Base-by-base conservation (phyloP, 2,888 invertebrate genomes). In the Torymus texanus region DNA sequence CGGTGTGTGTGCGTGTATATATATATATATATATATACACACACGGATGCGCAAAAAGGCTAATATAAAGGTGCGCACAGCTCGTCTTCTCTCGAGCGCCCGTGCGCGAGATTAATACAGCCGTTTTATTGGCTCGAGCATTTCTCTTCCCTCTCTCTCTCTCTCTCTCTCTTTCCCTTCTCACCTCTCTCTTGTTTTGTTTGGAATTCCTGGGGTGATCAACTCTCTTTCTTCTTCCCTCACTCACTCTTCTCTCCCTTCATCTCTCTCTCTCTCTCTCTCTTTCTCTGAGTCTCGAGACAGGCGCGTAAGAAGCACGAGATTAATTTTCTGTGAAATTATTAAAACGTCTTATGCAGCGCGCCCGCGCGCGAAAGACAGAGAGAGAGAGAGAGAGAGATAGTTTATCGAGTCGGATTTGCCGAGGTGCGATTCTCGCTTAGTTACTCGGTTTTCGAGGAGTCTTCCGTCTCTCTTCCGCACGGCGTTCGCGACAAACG, bases 261-360 rank as follows among this genome's bases (percentile, higher is more conserved):
- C 3, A 0, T 29, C 29, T 29, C 4, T 5, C 41, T 41, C 41
- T 41, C 41, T 8, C 41, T 8, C 8, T 41, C 41, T 41, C 41
- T 41, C 8, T 8, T 8, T 8, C 41, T 41, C 41, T 5, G 2
- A 21, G 21, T 21, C 21, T 21, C 2, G 21, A 21, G 41, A 41
- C 41, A 58, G 67, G 51, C n/a, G 72, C 67, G 53, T 71, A 66
- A 76, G 76, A 78, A 80, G 78, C 82, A 77, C 77, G 79, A 79
- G 79, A 81, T 81, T 79, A 81, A 79, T 81, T 81, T 79, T 77
- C 79, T 72, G 79, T 70, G 76, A 81, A 79, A 81, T 79, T 79
- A 81, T 81, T 81, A 81, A 81, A 81, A 79, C 74, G 81, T 81
- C 81, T 78, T 68, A 62, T 72, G 78, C 77, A 61, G 56, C 63